Evolutionary conservation across 2,888 invertebrate genomes (phyloP), one percentile per base, ranked within the genome.

Genomic region (Abscondita cerata): DNA sequence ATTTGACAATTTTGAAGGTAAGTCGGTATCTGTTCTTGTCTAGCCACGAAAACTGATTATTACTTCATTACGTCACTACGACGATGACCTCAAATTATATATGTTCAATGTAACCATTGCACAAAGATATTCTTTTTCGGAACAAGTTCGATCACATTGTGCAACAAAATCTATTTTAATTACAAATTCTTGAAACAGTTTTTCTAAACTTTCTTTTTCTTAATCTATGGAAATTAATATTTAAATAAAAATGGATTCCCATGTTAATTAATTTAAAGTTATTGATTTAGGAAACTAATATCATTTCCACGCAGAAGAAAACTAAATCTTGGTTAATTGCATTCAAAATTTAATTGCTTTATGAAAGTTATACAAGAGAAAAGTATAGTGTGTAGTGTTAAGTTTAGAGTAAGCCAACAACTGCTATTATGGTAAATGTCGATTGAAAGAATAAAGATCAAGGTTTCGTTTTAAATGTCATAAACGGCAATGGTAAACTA

Each of bases 381-480:
- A 25, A 25, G 4, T 25, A 4, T 2, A 6, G 6, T 25, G 2
- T 4, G 6, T 25, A 4, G 25, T 3, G 40, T 6, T 5, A 12
- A 36, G 4, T 6, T 9, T 2, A 15, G 12, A 13, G 18, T 18
- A 44, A 44, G 16, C 1, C 4, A 18, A 11, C 19, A 19, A 11
- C 44, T 11, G 19, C 1, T 18, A 11, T 44, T 19, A 11, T 19
- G 11, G n/a, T 18, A 6, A 44, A 44, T 18, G 44, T 6, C 44
- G 18, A 19, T 44, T 44, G 18, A 44, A 11, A 18, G 11, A n/a
- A 9, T 18, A 44, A 44, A 44, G 44, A 18, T 44, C 44, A 44
- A 44, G 44, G 44, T 18, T 44, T 41, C 41, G 41, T 9, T 44
- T 44, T 44, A 44, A 44, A 44, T 44, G 18, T 19, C 44, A 44